phyloP scores from a whole-genome alignment of 2,888 invertebrate species.

The Caenorhabditis sp. region DNA sequence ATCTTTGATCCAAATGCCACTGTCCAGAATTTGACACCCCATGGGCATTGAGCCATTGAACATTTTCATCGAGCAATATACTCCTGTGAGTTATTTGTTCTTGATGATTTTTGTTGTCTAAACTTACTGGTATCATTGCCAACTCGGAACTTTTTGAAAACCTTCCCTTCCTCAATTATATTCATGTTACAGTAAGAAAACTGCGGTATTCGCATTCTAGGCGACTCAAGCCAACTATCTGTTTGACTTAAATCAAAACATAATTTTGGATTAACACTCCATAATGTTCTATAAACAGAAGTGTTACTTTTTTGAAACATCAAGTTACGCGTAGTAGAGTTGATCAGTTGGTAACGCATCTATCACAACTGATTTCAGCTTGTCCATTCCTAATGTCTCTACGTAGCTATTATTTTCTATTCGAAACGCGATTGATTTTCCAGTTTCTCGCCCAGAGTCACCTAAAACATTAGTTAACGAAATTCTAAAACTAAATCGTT shows the following conservation, averaged over 20 bases:
- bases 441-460: no score
- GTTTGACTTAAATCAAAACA: slow-evolving; percentile 6
- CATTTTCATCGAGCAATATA: slow-evolving; percentile 19
- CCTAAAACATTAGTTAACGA: no score
- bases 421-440: no score
- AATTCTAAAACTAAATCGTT: no score
- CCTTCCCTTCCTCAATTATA: background rate
- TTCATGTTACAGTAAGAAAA: slow-evolving; percentile 19
- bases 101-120: no score
- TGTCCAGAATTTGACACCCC: slow-evolving; percentile 32
- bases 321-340: slow-evolving; percentile 2
- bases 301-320: no score
- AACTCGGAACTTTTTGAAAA: slow-evolving; percentile 12
- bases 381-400: slow-evolving; percentile 10
- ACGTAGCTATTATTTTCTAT: background rate
- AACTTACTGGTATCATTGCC: slow-evolving; percentile 22
- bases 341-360: slow-evolving; percentile 8
- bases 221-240: slow-evolving; percentile 1
- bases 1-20: slow-evolving; percentile 17
- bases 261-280: slow-evolving; percentile 6
- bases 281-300: slow-evolving; percentile 12
- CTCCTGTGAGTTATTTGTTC: slow-evolving; percentile 3
- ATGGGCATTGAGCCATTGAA: slow-evolving; percentile 19
- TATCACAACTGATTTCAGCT: background rate
- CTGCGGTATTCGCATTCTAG: slow-evolving; percentile 4